phyloP scores from a whole-genome alignment of 2,888 invertebrate genomes.

The Cantharis lateralis region DNA sequence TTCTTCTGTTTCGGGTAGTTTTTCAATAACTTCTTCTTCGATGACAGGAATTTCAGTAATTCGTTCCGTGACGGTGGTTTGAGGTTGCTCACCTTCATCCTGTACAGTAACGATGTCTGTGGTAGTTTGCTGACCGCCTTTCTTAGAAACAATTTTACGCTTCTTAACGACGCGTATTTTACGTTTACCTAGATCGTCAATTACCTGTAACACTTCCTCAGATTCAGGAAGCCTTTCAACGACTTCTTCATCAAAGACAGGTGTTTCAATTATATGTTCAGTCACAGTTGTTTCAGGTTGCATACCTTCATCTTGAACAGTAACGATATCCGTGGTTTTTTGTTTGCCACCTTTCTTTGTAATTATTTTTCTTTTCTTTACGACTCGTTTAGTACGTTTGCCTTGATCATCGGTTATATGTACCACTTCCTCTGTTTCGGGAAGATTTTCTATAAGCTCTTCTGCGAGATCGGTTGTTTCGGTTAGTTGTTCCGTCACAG shows the following conservation, averaged over 20 bases:
- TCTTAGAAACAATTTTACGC: constrained; percentile 47
- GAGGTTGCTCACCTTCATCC: constrained; percentile 31
- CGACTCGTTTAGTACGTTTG: constrained; percentile 38
- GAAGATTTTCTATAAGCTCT: constrained; percentile 25
- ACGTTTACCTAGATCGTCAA: constrained; percentile 48
- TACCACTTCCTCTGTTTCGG: constrained; percentile 37
- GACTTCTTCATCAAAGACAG: constrained; percentile 35
- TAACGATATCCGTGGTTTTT: constrained; percentile 34
- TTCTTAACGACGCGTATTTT: constrained; percentile 34
- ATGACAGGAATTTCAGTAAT: constrained; percentile 37
- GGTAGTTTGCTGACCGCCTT: constrained; percentile 43
- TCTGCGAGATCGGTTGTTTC: constrained; percentile 31
- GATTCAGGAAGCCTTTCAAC: constrained; percentile 42
- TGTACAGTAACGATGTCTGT: constrained; percentile 29
- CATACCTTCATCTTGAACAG: constrained; percentile 31
- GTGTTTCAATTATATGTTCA: constrained; percentile 30
- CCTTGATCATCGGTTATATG: constrained; percentile 50
- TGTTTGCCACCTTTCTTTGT: constrained; percentile 47
- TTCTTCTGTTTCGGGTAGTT: constrained; percentile 43
- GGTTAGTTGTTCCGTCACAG: constrained; percentile 41
- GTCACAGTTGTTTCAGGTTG: constrained; percentile 29
- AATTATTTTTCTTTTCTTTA: constrained; percentile 43
- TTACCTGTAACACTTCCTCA: constrained; percentile 44
- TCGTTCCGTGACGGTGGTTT: constrained; percentile 31
- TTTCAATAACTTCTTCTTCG: constrained; percentile 43